phyloP scores from a whole-genome alignment of 1,140 invertebrate species.

The Luehdorfia chinensis region DNA sequence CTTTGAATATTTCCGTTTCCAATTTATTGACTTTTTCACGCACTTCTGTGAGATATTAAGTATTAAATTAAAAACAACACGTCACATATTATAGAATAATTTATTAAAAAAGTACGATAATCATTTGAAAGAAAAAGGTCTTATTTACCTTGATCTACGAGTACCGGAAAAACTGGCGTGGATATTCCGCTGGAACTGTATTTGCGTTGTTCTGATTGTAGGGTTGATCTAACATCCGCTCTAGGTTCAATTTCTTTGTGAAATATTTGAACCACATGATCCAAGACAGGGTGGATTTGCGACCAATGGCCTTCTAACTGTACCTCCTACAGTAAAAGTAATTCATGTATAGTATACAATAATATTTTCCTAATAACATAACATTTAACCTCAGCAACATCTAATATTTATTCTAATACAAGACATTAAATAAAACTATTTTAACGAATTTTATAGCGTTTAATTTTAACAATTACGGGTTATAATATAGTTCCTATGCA shows the following conservation, averaged over 20 bases:
- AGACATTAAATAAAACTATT: too few species aligned
- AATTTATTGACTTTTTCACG: constrained; percentile 45
- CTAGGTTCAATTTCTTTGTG: constrained; percentile 31
- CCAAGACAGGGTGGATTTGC: constrained; percentile 44
- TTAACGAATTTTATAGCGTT: too few species aligned
- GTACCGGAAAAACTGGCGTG: constrained; percentile 18
- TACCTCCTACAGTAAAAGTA: constrained; percentile 36
- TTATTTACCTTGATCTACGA: constrained; percentile 24
- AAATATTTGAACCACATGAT: constrained; percentile 51
- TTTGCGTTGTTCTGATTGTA: neutral
- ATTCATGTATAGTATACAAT: too few species aligned
- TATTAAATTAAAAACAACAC: neutral
- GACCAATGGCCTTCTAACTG: constrained; percentile 59
- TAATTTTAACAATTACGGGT: too few species aligned
- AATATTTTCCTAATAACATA: too few species aligned
- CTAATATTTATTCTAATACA: too few species aligned
- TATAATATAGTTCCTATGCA: too few species aligned
- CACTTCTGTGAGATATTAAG: constrained; percentile 28
- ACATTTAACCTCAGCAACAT: too few species aligned
- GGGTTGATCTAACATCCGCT: neutral
- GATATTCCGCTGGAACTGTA: constrained; percentile 13
- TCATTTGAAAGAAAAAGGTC: neutral
- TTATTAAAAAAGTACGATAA: too few species aligned
- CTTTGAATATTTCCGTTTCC: constrained; percentile 54
- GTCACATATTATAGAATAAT: too few species aligned